Evolutionary conservation across 2,113 vertebrate species (phyloP), one percentile per base, ranked within the genome.

Genomic region (Alectura lathami): DNA sequence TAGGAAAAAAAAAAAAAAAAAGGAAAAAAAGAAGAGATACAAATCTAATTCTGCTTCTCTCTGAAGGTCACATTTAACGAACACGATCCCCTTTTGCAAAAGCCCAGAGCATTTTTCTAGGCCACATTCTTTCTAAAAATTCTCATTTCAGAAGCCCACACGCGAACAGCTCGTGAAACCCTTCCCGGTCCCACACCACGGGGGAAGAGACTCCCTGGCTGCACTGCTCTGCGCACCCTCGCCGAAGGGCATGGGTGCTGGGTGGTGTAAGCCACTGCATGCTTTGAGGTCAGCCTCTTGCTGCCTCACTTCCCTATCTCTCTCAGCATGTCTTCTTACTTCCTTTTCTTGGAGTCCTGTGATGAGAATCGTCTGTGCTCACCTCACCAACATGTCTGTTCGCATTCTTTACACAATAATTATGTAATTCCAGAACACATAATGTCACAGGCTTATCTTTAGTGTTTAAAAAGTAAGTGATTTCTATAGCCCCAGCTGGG

Each of bases 301-400:
- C 88, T 82, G 92, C 69, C 72, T 89, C 86, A 64, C 91, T 91
- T 95, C 91, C 89, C 74, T 88, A 12, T 91, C 56, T 88, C 45
- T 73, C 76, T 92, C 66, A 92, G 69, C 69, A 92, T 0, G 0
- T 57, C n/a, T 21, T 70, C 66, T 32, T 51, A 60, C 48, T 93
- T 93, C 91, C 91, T 91, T 86, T 82, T 56, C 47, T 42, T 88
- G 69, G 13, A 54, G 10, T 47, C 51, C 57, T 60, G 77, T 74
- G 56, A n/a, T 47, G 43, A 86, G 70, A 53, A 54, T 67, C 60
- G 83, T 74, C 64, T 74, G 60, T 51, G n/a, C 77, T 68, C 60
- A 83, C 72, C 72, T 88, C 79, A 40, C 42, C 67, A 9, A 70
- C 68, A 17, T 47, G 34, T 5, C 48, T 23, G 15, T 32, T 91